Evolutionary conservation across 2,797 vertebrate genomes (phyloP).

Genomic region (Enteromius trimaculatus): DNA sequence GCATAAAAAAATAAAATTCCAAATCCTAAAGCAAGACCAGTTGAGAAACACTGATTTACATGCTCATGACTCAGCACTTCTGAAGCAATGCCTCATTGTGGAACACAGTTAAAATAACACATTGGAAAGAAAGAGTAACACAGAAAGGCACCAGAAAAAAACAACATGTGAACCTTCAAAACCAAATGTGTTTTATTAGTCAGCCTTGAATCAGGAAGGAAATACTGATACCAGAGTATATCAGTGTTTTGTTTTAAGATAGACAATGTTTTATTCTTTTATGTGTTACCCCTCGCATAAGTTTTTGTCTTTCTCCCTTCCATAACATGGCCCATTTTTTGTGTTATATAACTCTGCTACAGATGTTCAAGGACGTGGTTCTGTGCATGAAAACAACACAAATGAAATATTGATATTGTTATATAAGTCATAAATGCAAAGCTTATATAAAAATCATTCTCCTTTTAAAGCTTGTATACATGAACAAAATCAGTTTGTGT

Average conservation of each 20-base stretch:
- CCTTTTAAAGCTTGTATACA: not conserved
- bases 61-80: constrained; percentile 42
- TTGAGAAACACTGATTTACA: constrained; percentile 20
- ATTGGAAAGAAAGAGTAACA: not conserved
- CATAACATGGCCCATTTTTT: constrained; percentile 53
- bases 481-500: not conserved
- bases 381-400: constrained; percentile 25
- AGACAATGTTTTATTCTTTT: constrained; percentile 71
- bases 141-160: not conserved
- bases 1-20: not conserved
- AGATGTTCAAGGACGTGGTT: constrained; percentile 56
- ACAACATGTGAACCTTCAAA: not conserved
- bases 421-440: not conserved
- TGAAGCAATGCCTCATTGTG: not conserved
- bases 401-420: constrained; percentile 27
- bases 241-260: constrained; percentile 67
- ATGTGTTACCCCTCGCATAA: constrained; percentile 66
- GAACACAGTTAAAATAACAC: not conserved
- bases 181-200: not conserved
- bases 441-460: not conserved
- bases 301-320: constrained; percentile 25
- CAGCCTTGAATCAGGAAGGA: not conserved
- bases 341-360: constrained; percentile 69
- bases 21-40: constrained; percentile 2
- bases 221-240: constrained; percentile 44